These are phyloP conservation scores for Xiphophorus couchianus DNA, from an alignment of 2,113 vertebrate genomes.

Conservation along the genomic window DNA sequence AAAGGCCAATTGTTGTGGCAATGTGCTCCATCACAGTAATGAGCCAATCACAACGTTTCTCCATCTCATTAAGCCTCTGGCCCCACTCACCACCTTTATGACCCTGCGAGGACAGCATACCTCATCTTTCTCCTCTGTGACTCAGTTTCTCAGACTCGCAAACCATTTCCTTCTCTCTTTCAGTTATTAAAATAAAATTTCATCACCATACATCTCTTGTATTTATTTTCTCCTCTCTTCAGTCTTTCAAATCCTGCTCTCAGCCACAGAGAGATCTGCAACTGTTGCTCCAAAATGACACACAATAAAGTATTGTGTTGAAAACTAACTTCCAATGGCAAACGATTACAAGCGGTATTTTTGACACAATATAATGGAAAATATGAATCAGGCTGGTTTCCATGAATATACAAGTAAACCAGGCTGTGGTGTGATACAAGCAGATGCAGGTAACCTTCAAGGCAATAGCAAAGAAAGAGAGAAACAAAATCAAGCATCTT, in stretches of 20 bases:
- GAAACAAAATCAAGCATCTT: neutral
- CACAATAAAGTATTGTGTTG: neutral
- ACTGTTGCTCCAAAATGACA: neutral
- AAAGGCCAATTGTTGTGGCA: constrained; percentile 72
- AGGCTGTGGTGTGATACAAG: neutral
- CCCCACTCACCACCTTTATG: constrained; percentile 67
- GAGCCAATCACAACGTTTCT: constrained; percentile 79
- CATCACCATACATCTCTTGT: neutral
- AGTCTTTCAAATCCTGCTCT: neutral
- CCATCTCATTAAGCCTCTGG: constrained; percentile 77
- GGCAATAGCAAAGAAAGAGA: neutral
- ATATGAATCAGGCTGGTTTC: neutral
- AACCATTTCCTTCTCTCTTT: neutral
- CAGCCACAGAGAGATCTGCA: neutral
- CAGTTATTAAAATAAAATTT: constrained; percentile 1
- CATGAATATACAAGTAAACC: neutral
- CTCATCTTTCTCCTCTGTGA: constrained; percentile 62
- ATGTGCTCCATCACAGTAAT: constrained; percentile 80
- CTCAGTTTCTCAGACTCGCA: constrained; percentile 29
- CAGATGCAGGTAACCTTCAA: neutral
- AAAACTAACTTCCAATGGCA: neutral
- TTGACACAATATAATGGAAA: neutral
- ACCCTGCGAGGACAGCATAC: constrained; percentile 71
- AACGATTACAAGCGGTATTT: neutral
- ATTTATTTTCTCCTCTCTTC: constrained; percentile 2